phyloP scores from a whole-genome alignment of 1,140 invertebrate genomes.

The Sycophila sp. region DNA sequence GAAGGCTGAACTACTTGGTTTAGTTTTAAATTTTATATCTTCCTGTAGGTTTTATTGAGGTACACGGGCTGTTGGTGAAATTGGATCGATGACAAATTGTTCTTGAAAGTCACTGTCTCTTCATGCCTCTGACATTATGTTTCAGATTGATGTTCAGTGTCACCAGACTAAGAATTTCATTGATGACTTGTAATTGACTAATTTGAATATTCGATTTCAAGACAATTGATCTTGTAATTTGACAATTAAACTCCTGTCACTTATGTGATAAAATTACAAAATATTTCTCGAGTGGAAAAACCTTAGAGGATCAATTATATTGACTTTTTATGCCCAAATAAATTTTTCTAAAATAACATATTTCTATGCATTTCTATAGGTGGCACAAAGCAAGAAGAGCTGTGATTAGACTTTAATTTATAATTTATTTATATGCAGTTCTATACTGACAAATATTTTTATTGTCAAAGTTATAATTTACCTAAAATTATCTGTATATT shows the following conservation, averaged over 20 bases:
- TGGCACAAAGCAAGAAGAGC: too few relatives aligned
- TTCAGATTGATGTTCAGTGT: slow-evolving; percentile 17
- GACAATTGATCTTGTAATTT: slow-evolving; percentile 6
- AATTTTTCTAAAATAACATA: too few relatives aligned
- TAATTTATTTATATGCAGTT: too few relatives aligned
- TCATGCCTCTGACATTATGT: neutral
- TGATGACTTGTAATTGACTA: slow-evolving; percentile 16
- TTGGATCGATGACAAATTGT: neutral
- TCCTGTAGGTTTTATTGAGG: neutral
- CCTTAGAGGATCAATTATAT: too few relatives aligned
- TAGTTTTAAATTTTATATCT: neutral
- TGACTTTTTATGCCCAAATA: too few relatives aligned
- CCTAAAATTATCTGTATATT: too few relatives aligned
- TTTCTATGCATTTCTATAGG: too few relatives aligned
- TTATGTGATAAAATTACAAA: neutral
- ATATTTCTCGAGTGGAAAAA: neutral
- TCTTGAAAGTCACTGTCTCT: slow-evolving; percentile 16
- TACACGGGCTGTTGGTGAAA: neutral
- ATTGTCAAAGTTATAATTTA: too few relatives aligned
- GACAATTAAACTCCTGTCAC: too few relatives aligned
- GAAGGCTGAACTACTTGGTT: neutral
- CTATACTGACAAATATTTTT: too few relatives aligned
- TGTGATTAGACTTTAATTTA: too few relatives aligned
- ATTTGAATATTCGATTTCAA: slow-evolving; percentile 27
- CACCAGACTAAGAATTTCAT: slow-evolving; percentile 4